phyloP scores from a whole-genome alignment of 2,888 invertebrate species.

The Phytoseiulus persimilis region DNA sequence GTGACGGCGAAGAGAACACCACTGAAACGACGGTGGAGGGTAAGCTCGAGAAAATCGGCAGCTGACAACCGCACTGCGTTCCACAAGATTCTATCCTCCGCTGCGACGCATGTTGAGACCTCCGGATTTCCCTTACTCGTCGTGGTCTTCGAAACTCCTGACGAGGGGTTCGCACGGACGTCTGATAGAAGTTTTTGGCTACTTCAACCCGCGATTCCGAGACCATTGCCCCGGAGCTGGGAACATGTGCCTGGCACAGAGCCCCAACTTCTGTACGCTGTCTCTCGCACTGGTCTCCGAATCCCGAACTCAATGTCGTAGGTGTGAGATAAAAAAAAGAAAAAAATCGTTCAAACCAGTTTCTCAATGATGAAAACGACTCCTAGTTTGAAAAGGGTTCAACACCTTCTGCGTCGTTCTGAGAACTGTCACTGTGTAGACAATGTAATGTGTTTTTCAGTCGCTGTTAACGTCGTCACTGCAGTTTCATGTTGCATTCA shows the following conservation, averaged over 20 bases:
- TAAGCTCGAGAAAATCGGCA: neutral
- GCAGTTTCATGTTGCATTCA: neutral
- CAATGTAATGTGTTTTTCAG: neutral
- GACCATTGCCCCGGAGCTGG: neutral
- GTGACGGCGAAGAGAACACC: neutral
- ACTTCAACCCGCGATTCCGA: neutral
- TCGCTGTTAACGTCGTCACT: neutral
- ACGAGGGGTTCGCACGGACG: neutral
- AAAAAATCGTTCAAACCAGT: neutral
- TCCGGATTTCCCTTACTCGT: neutral
- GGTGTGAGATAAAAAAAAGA: neutral
- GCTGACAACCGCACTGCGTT: neutral
- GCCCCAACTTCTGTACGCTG: neutral
- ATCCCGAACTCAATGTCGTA: neutral
- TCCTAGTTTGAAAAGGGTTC: neutral
- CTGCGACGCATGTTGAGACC: neutral
- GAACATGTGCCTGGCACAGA: no score
- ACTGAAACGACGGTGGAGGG: neutral
- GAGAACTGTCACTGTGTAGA: slow-evolving; percentile 5
- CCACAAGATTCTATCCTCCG: neutral
- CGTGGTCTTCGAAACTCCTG: neutral
- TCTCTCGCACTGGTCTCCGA: neutral
- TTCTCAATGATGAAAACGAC: neutral
- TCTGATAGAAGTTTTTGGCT: neutral
- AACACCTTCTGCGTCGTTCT: neutral